phyloP scores from a whole-genome alignment of 2,888 invertebrate species.

The Agonum fuliginosum region DNA sequence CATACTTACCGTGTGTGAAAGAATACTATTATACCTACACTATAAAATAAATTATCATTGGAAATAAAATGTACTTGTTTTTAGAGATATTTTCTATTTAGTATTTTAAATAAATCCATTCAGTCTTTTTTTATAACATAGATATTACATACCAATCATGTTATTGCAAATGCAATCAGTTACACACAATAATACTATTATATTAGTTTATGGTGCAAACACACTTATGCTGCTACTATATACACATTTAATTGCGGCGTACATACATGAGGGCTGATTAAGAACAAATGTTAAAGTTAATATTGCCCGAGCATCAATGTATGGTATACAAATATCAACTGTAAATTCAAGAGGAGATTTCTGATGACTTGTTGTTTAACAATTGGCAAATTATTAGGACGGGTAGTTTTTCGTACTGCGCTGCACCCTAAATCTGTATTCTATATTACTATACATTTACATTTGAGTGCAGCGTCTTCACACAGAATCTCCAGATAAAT shows the following conservation, averaged over 20 bases:
- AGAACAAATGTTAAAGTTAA: constrained; percentile 56
- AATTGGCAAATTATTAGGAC: constrained; percentile 49
- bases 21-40: too few species aligned
- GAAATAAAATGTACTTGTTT: constrained; percentile 36
- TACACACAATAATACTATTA: constrained; percentile 73
- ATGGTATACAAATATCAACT: constrained; percentile 49
- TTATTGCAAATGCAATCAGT: constrained; percentile 73
- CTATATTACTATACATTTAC: neutral
- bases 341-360: constrained; percentile 41
- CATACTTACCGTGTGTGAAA: neutral
- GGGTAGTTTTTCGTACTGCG: constrained; percentile 52
- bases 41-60: neutral
- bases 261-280: constrained; percentile 65
- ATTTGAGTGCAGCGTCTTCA: neutral
- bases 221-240: constrained; percentile 68
- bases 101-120: constrained; percentile 74
- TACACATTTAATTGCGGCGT: constrained; percentile 69
- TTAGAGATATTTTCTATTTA: constrained; percentile 67
- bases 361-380: neutral
- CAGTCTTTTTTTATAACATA: constrained; percentile 74
- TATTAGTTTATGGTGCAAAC: constrained; percentile 73
- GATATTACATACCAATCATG: constrained; percentile 74
- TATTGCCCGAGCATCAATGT: constrained; percentile 58
- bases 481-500: constrained; percentile 21
- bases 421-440: constrained; percentile 23